phyloP scores from a whole-genome alignment of 37 sponge, comb jelly and placozoan species.

The Beroe ovata region DNA sequence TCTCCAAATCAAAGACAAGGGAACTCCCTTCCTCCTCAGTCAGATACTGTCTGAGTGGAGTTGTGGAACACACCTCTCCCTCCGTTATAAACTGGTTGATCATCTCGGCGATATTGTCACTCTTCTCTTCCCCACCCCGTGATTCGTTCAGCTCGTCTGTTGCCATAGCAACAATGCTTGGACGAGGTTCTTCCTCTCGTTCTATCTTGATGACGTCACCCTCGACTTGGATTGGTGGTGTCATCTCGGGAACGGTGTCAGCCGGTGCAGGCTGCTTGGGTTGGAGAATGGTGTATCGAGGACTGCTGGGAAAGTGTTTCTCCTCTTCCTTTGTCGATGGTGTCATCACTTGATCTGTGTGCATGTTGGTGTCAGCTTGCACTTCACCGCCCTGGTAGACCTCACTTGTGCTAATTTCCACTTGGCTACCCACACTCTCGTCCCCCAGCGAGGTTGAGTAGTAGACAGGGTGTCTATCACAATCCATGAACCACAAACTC shows the following conservation, averaged over 20 bases:
- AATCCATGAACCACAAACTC: neutral
- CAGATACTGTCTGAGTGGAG: constrained; percentile 22
- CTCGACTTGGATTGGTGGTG: neutral
- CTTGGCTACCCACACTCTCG: neutral
- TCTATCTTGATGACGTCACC: neutral
- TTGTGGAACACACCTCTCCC: constrained; percentile 47
- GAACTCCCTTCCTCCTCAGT: constrained; percentile 42
- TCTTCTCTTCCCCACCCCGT: neutral
- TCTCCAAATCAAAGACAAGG: constrained; percentile 16
- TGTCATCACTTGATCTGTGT: neutral
- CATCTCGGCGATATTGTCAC: neutral
- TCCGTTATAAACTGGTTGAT: constrained; percentile 49
- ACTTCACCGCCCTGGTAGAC: neutral
- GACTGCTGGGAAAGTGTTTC: neutral
- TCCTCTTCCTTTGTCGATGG: neutral
- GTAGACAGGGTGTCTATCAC: neutral
- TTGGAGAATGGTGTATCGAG: neutral
- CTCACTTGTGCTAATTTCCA: neutral
- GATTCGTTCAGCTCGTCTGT: neutral
- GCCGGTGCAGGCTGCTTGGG: neutral
- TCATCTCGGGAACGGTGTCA: neutral
- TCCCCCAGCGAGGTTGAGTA: neutral
- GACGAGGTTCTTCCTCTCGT: neutral
- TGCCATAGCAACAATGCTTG: neutral
- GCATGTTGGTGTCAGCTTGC: neutral